These are phyloP conservation scores for Sterna hirundo DNA, from an alignment of 2,113 vertebrate genomes.

Conservation along the genomic window DNA sequence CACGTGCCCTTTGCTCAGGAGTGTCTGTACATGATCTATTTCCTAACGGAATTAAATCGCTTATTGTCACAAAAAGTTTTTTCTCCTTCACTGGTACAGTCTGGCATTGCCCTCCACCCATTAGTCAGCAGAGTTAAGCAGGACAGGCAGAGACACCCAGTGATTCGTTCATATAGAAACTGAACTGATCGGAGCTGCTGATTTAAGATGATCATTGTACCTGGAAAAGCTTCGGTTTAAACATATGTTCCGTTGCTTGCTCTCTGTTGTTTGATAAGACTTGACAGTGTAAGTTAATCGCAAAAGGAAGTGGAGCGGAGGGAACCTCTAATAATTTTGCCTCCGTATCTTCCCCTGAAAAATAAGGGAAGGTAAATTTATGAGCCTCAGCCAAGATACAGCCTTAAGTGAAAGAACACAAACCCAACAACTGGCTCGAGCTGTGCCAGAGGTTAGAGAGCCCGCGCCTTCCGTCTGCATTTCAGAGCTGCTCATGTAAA, in stretches of 20 bases:
- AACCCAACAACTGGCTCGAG: neutral
- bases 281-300: neutral
- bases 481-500: neutral
- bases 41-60: neutral
- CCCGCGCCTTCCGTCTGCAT: neutral
- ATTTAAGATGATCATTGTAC: neutral
- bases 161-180: neutral
- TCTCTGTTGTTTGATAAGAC: neutral
- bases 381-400: neutral
- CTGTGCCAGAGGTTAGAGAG: neutral
- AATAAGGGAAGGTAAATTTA: neutral
- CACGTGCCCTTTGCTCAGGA: constrained; percentile 21
- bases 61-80: neutral
- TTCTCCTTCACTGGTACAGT: neutral
- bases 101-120: neutral
- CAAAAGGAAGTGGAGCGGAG: neutral
- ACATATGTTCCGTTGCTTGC: neutral
- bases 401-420: constrained; percentile 17
- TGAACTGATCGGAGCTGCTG: neutral
- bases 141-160: neutral
- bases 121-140: neutral
- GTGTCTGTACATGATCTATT: neutral
- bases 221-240: neutral
- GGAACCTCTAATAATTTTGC: neutral
- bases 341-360: neutral